A percentile compares a stretch with the other conserved stretches of the same genome.
These are phyloP conservation scores for Orchesella cincta DNA, from an alignment of 1,140 invertebrate species.

Conservation along the genomic window DNA sequence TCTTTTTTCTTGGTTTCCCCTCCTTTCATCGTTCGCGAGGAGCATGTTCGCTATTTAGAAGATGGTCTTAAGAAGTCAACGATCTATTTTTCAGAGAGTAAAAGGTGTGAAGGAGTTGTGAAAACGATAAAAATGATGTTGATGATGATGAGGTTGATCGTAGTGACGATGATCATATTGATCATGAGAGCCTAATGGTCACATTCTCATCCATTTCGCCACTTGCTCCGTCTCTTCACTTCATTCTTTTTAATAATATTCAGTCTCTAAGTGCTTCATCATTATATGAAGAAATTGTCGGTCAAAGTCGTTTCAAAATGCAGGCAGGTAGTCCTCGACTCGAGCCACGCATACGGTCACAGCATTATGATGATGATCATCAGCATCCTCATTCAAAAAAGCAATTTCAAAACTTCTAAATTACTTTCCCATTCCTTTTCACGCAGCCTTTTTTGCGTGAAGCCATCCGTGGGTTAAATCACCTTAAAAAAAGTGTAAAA, in stretches of 20 bases:
- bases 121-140: too few species aligned
- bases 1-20: not conserved
- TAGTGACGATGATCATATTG: not conserved
- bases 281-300: not conserved
- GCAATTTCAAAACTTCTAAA: slow-evolving; percentile 21
- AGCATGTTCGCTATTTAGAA: not conserved
- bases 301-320: slow-evolving; percentile 11
- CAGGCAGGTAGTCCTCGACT: not conserved
- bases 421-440: not conserved
- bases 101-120: not conserved
- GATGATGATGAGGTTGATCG: too few species aligned
- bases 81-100: not conserved
- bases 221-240: not conserved
- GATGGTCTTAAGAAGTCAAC: not conserved
- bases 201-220: not conserved
- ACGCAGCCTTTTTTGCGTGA: not conserved
- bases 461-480: not conserved
- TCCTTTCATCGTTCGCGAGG: not conserved
- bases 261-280: too few species aligned
- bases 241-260: not conserved
- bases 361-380: not conserved
- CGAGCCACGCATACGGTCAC: not conserved
- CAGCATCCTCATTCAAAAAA: not conserved
- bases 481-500: not conserved
- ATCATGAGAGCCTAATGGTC: not conserved